These are phyloP conservation scores for Antedon bifida DNA, from an alignment of 35 echinoderm and acorn worm species.

Conservation along the genomic window DNA sequence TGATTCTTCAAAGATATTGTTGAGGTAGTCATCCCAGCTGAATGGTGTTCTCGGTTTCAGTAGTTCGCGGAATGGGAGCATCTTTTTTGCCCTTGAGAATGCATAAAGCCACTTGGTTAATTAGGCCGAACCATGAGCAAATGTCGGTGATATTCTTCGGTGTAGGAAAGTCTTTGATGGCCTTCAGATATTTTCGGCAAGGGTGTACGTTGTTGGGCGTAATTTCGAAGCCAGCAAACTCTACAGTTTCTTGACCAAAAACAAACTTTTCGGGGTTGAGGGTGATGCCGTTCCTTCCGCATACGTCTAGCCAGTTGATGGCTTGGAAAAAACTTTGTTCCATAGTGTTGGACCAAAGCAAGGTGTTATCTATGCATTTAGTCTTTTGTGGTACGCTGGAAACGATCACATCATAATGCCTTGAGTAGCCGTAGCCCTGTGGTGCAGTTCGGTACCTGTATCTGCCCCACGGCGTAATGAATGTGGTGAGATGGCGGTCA, in stretches of 20 bases:
- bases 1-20: slow-evolving; percentile 15
- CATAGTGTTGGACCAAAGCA: neutral
- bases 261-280: slow-evolving; percentile 21
- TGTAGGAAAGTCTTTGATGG: slow-evolving; percentile 16
- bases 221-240: slow-evolving; percentile 17
- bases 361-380: slow-evolving; percentile 5
- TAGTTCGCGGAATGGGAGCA: slow-evolving; percentile 24
- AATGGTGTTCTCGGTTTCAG: slow-evolving; percentile 8
- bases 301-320: slow-evolving; percentile 4
- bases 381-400: neutral
- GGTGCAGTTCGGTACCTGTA: too few species aligned
- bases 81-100: slow-evolving; percentile 8
- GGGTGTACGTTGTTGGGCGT: slow-evolving; percentile 1
- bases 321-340: neutral
- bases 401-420: slow-evolving; percentile 1
- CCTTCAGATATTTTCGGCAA: slow-evolving; percentile 1
- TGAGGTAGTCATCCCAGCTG: slow-evolving; percentile 4
- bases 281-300: slow-evolving; percentile 13
- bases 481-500: too few species aligned
- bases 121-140: slow-evolving; percentile 23
- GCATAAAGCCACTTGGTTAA: slow-evolving; percentile 32
- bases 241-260: neutral
- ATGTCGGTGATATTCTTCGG: slow-evolving; percentile 12
- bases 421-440: neutral
- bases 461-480: too few species aligned